Percentiles rank a stretch among this genome's conserved stretches.
Conservation (phyloP, 1,140 invertebrate genomes). For the Nasonia vitripennis region DNA sequence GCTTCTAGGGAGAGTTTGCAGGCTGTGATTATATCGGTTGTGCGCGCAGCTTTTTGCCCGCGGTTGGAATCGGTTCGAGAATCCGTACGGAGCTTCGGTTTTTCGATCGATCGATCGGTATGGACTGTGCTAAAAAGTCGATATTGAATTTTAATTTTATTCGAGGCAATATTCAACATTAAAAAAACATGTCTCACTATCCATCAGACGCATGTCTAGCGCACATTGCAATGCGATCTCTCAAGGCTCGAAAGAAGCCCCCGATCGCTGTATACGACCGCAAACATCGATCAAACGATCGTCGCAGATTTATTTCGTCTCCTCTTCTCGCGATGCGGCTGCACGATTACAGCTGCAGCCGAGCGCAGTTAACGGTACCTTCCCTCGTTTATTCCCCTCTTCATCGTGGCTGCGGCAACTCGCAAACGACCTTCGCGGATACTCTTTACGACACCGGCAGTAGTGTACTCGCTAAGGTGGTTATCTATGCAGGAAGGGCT, state of each 20-base stretch:
- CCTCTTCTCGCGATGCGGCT: background rate
- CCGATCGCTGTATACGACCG: background rate
- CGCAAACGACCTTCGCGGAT: conserved; percentile 18
- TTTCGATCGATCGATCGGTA: no score
- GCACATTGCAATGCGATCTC: no score
- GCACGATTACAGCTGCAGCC: background rate
- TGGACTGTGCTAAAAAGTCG: no score
- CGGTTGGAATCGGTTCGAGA: no score
- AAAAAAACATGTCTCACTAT: no score
- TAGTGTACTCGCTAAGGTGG: no score
- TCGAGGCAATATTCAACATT: no score
- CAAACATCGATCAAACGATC: background rate
- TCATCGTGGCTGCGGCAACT: background rate
- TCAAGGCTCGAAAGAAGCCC: background rate
- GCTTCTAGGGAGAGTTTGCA: background rate
- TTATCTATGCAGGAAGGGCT: no score
- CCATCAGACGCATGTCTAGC: no score
- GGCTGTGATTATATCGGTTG: background rate
- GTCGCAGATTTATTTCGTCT: background rate
- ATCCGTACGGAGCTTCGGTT: no score
- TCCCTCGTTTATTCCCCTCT: background rate
- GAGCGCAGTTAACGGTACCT: conserved; percentile 30
- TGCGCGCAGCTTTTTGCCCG: background rate
- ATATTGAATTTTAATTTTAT: no score
- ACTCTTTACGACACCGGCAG: background rate